Evolutionary conservation across 2,797 vertebrate genomes (phyloP), one percentile per base, ranked within the genome.

Genomic region (Paedocypris micromegethes): DNA sequence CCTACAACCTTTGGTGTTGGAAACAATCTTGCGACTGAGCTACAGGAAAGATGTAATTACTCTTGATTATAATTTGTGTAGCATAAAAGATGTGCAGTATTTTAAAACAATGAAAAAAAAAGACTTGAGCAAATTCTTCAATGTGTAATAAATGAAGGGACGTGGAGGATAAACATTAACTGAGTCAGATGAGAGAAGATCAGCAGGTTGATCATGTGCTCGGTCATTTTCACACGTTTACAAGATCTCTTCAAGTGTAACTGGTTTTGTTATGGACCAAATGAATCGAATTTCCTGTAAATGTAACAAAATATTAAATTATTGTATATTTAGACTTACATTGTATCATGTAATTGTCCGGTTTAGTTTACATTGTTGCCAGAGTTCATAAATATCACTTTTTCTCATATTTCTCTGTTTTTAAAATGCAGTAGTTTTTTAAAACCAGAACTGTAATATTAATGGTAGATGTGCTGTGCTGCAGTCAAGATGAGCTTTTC

Each of bases 171-270:
- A 83, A 84, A 82, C 79, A 87, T 89, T 88, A 87, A 87, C 82
- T 72, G 80, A 80, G 81, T 88, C 86, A 87, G 77, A 79, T 87
- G 88, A 86, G 77, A 39, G 41, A 69, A 72, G 47, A 78, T 52
- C 52, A 7, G 68, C 43, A 72, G 64, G 79, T 80, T 63, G 9
- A 68, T 58, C 77, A 67, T 66, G 73, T 53, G 65, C 60, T 7
- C 50, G 44, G 48, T 41, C 38, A 68, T 65, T 72, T 38, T 62
- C 9, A 50, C n/a, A 42, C 0, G 2, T 23, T 23, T 23, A 23
- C 23, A 23, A 23, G 23, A 23, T 23, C 23, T 23, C 23, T 23
- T 23, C 23, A 23, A 23, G n/a, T 41, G 39, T 43, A 50, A 47
- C n/a, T 56, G 39, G 9, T 62, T 8, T 3, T 50, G 51, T 41